A percentile compares a stretch with the other conserved stretches of the same genome.
These are phyloP conservation scores for Cygnus atratus DNA, from an alignment of 2,113 vertebrate genomes.

Conservation along the genomic window DNA sequence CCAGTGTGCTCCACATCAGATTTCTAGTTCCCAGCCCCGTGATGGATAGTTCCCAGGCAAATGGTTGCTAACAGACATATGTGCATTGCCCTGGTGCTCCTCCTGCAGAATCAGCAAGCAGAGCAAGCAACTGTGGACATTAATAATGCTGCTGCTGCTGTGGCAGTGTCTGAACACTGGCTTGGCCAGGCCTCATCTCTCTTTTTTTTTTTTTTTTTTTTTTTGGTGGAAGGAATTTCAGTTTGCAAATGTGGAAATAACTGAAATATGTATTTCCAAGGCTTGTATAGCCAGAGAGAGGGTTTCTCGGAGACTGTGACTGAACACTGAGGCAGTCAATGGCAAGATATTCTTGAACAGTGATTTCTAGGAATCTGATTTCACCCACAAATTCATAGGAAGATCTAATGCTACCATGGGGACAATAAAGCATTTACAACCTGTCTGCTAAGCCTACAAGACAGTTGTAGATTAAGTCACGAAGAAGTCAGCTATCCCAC, in stretches of 20 bases:
- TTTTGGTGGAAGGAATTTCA: neutral
- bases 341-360: neutral
- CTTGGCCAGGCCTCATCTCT: neutral
- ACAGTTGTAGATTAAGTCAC: neutral
- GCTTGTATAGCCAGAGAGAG: neutral
- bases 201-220: no score
- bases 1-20: neutral
- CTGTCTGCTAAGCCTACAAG: neutral
- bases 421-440: neutral
- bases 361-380: neutral
- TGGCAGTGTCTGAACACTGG: neutral
- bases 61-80: neutral
- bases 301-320: neutral
- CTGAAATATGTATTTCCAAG: neutral
- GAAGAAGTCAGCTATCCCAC: neutral
- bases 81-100: neutral
- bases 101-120: neutral
- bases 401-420: neutral
- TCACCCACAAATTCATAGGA: neutral
- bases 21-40: neutral
- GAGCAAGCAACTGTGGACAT: neutral
- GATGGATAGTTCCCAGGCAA: neutral
- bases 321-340: neutral
- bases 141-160: neutral
- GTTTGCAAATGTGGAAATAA: neutral